Evolutionary conservation across 1,140 invertebrate genomes (phyloP).

Genomic region (Drosophila saltans): DNA sequence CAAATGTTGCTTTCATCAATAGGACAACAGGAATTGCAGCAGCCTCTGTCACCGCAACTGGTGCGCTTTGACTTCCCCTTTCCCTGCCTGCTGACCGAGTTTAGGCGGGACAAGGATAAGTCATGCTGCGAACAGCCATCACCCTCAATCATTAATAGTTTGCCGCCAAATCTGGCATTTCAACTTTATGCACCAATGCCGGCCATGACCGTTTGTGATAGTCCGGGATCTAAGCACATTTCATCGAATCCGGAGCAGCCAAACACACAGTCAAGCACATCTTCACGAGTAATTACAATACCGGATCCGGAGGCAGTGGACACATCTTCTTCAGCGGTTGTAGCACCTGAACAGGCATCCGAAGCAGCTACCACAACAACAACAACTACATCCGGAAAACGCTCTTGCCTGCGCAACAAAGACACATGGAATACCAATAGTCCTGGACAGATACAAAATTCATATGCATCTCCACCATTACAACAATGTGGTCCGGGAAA

Average conservation of each 20-base stretch:
- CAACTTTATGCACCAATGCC: slow-evolving; percentile 40
- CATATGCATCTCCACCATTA: slow-evolving; percentile 8
- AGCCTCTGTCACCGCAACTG: slow-evolving; percentile 27
- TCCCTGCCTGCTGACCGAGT: slow-evolving; percentile 30
- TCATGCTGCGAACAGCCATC: slow-evolving; percentile 10
- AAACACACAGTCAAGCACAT: no score
- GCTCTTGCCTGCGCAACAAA: slow-evolving; percentile 34
- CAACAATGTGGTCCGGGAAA: slow-evolving; percentile 27
- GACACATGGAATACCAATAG: slow-evolving; percentile 18
- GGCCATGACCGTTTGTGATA: slow-evolving; percentile 1
- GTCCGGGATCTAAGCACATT: neutral
- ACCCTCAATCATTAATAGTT: neutral
- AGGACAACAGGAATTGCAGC: slow-evolving; percentile 15
- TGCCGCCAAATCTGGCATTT: slow-evolving; percentile 21
- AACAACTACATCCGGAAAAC: neutral
- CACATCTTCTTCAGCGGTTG: no score
- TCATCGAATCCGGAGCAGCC: neutral
- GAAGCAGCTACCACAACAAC: neutral
- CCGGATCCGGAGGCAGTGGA: no score
- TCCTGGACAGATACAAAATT: neutral
- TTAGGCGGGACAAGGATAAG: slow-evolving; percentile 19
- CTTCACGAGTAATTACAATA: no score
- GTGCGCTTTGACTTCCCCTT: slow-evolving; percentile 40
- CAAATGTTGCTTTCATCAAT: neutral
- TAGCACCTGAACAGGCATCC: no score